Percentiles rank a stretch among this genome's conserved stretches.
phyloP scores from a whole-genome alignment of 2,113 vertebrate species.

The Crotalus helleri region DNA sequence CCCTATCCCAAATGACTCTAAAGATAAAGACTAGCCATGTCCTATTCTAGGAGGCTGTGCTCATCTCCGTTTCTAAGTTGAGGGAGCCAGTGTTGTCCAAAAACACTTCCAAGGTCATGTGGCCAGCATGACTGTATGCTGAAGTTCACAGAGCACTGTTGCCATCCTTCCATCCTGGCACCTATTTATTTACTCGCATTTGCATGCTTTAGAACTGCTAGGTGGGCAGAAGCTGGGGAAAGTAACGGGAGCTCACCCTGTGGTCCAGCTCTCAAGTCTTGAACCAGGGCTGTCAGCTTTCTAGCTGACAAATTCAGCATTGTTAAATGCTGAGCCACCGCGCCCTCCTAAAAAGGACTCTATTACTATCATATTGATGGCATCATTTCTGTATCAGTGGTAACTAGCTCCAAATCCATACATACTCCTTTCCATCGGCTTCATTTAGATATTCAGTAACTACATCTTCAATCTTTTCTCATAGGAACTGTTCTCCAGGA shows the following conservation, averaged over 20 bases:
- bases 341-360: not conserved
- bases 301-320: not conserved
- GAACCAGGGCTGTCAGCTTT: not conserved
- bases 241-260: not conserved
- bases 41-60: not conserved
- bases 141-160: not conserved
- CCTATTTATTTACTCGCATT: not conserved
- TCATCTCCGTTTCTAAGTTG: not conserved
- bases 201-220: not conserved
- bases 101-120: not conserved
- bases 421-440: not conserved
- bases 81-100: not conserved
- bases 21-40: not conserved
- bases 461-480: not conserved
- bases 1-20: not conserved
- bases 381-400: not conserved
- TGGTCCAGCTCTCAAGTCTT: not conserved
- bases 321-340: not conserved
- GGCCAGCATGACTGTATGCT: not conserved
- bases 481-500: not conserved
- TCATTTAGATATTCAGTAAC: not conserved
- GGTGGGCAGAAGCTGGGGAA: not conserved
- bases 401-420: not conserved
- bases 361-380: not conserved
- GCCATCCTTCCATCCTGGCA: not conserved